A percentile compares a stretch with the other conserved stretches of the same genome.
Conservation (phyloP, 2,888 invertebrate species). For the Colletes collaris region DNA sequence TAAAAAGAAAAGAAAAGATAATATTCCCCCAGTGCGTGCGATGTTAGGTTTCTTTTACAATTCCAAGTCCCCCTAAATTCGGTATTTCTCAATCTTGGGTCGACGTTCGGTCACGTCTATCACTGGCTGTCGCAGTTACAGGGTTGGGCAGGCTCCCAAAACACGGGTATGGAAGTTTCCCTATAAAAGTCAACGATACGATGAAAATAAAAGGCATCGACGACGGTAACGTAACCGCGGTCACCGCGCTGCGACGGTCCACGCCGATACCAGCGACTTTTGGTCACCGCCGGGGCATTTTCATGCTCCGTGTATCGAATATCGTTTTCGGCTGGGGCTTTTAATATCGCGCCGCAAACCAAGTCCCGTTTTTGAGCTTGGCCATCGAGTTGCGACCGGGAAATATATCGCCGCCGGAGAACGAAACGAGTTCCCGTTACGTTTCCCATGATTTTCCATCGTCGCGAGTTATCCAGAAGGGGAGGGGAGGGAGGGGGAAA, state of each 20-base stretch:
- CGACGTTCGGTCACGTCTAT: slow-evolving; percentile 44
- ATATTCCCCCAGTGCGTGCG: slow-evolving; percentile 14
- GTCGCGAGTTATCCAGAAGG: background rate
- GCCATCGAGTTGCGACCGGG: slow-evolving; percentile 6
- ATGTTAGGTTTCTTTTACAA: slow-evolving; percentile 9
- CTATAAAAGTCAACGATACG: slow-evolving; percentile 78
- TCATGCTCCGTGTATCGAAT: slow-evolving; percentile 41
- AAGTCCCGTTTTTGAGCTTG: slow-evolving; percentile 19
- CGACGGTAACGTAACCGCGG: slow-evolving; percentile 57
- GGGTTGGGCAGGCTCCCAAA: slow-evolving; percentile 61
- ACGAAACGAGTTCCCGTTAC: slow-evolving; percentile 21
- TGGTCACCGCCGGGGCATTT: slow-evolving; percentile 35
- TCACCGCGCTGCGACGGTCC: slow-evolving; percentile 14
- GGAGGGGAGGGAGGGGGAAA: background rate
- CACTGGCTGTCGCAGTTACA: slow-evolving; percentile 49
- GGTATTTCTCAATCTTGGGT: slow-evolving; percentile 39
- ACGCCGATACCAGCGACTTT: slow-evolving; percentile 37
- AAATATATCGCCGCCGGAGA: slow-evolving; percentile 10
- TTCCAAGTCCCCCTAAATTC: background rate
- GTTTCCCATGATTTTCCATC: slow-evolving; percentile 38
- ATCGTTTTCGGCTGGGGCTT: slow-evolving; percentile 34
- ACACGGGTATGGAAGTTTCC: slow-evolving; percentile 72
- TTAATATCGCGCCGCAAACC: slow-evolving; percentile 42
- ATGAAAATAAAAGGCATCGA: slow-evolving; percentile 74
- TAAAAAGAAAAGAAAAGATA: too few relatives aligned